Conservation (phyloP, 1,140 invertebrate genomes). For the Cataglyphis hispanica region DNA sequence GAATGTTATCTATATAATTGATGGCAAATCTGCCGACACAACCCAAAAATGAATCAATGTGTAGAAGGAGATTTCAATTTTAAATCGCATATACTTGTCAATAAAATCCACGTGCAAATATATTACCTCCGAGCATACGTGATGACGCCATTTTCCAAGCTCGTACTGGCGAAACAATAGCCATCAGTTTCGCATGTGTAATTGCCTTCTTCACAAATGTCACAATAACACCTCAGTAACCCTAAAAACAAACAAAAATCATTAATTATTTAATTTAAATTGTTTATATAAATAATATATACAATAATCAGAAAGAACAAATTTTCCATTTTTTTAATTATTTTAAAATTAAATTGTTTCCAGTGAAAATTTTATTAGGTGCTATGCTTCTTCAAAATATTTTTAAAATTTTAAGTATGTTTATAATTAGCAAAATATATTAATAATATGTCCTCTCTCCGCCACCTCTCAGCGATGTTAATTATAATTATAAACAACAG, state of each 20-base stretch:
- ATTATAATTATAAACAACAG: neutral
- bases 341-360: neutral
- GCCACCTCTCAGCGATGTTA: neutral
- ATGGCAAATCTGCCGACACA: neutral
- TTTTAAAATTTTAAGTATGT: neutral
- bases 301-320: neutral
- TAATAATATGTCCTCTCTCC: neutral
- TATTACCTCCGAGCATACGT: constrained; percentile 92
- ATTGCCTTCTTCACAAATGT: constrained; percentile 92
- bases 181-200: constrained; percentile 95
- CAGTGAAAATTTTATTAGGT: neutral
- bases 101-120: constrained; percentile 65
- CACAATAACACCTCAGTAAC: constrained; percentile 91
- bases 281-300: neutral
- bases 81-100: constrained; percentile 42
- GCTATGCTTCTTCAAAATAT: neutral
- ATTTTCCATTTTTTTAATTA: neutral
- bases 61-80: constrained; percentile 3
- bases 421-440: neutral
- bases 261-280: neutral
- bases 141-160: constrained; percentile 88
- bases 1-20: neutral
- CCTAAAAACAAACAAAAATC: constrained; percentile 84
- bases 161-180: constrained; percentile 93
- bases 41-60: neutral